Evolutionary conservation across 2,113 vertebrate species (phyloP).

Genomic region (Marmota flaviventris): DNA sequence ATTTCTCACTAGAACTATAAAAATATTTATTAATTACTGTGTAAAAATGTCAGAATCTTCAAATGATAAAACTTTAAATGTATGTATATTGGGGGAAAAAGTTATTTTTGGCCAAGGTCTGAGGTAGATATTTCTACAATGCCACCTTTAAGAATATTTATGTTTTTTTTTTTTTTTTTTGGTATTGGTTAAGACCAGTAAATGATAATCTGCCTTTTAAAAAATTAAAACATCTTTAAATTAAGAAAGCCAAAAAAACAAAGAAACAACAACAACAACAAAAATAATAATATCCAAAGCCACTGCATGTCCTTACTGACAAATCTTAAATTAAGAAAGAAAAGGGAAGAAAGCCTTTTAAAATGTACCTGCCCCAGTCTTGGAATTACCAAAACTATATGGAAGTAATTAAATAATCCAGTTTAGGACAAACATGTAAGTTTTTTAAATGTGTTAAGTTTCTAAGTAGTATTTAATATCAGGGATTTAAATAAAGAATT

Average conservation of each 20-base stretch:
- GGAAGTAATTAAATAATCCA: slow-evolving; percentile 2
- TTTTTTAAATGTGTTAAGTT: not conserved
- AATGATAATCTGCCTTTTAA: not conserved
- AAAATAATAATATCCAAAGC: not conserved
- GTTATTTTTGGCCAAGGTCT: not conserved
- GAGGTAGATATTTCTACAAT: slow-evolving; percentile 37
- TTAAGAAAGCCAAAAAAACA: not conserved
- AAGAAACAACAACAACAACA: not conserved
- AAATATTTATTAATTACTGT: slow-evolving; percentile 28
- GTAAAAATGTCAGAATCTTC: slow-evolving; percentile 8
- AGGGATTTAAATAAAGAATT: not conserved
- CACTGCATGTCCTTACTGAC: not conserved
- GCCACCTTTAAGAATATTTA: slow-evolving; percentile 5
- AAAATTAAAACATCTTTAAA: not conserved
- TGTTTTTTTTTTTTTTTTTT: not conserved
- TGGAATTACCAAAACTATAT: not conserved
- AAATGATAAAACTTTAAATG: slow-evolving; percentile 42
- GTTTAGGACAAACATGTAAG: not conserved
- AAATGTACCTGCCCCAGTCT: slow-evolving; percentile 34
- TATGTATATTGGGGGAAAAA: not conserved
- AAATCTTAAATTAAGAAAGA: slow-evolving; percentile 51
- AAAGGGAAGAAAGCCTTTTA: slow-evolving; percentile 13
- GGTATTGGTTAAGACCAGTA: slow-evolving; percentile 26
- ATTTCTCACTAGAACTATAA: not conserved
- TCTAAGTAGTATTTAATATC: not conserved